Evolutionary conservation across 2,113 vertebrate genomes (phyloP).

Genomic region (Telmatochromis sp.): DNA sequence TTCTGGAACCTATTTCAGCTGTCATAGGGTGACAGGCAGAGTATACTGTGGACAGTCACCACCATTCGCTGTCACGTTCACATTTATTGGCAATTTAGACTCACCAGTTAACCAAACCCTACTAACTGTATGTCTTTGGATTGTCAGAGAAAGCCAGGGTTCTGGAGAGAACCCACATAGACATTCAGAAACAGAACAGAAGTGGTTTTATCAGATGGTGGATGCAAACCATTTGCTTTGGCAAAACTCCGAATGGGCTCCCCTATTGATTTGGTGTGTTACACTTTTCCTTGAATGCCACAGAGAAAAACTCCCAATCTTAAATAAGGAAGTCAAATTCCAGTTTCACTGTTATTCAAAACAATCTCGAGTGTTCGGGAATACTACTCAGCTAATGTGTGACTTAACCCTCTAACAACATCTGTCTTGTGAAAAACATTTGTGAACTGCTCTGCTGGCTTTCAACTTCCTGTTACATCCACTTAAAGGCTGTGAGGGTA

Average conservation of each 20-base stretch:
- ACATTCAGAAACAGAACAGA: neutral
- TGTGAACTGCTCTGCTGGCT: neutral
- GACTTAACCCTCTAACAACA: neutral
- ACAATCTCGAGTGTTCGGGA: too few relatives aligned
- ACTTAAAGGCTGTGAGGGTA: neutral
- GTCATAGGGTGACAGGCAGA: neutral
- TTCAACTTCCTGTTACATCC: constrained; percentile 8
- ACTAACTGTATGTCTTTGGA: neutral
- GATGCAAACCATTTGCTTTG: neutral
- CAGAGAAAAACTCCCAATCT: neutral
- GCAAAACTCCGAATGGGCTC: neutral
- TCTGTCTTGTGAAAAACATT: neutral
- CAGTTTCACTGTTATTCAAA: neutral
- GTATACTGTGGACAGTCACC: neutral
- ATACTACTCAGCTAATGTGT: neutral
- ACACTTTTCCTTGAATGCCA: neutral
- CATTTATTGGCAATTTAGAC: neutral
- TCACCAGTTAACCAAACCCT: neutral
- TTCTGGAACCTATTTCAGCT: neutral
- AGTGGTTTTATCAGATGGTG: neutral
- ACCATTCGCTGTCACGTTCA: neutral
- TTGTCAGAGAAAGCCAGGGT: neutral
- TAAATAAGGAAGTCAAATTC: neutral
- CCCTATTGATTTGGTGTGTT: neutral
- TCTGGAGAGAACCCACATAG: neutral